Evolutionary conservation across 2,888 invertebrate species (phyloP), one percentile per base, ranked within the genome.

Genomic region (Antheraea assamensis): DNA sequence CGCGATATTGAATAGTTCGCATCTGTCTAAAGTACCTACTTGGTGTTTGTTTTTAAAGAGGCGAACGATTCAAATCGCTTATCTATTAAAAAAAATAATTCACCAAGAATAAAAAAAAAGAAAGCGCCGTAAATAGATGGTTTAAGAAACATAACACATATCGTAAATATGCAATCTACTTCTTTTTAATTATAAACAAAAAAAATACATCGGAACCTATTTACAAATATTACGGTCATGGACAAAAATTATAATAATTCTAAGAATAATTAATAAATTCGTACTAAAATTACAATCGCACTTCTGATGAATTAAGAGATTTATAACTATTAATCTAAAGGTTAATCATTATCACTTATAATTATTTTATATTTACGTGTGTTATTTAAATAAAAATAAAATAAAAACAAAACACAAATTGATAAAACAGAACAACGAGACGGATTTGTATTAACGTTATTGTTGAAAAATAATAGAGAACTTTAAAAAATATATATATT

Each of bases 311-410:
- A 90, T 87, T 90, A 89, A 92, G 79, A 89, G 87, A 87, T 85
- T 85, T 85, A 83, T 89, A 88, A 88, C 92, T 93, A 93, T 86
- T 87, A 88, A 89, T 92, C 90, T 88, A 92, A 92, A 82, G 91
- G 90, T 93, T 93, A 93, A 87, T 87, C 87, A 86, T 79, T 75
- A 87, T 88, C 35, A 86, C 90, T 93, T 93, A 93, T 78, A 87
- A 84, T 91, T 93, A 92, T 81, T 85, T 82, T 87, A 92, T 92
- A 93, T 91, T 94, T 94, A 94, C 94, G 94, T 94, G 93, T 93
- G 86, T 88, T 86, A 90, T 92, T 90, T 87, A 88, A 90, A 92
- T 90, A 88, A 87, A 88, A 90, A 92, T 90, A 88, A 87, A 88
- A 91, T 85, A 87, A 88, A 79, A 74, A 68, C 31, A 74, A 80